phyloP scores from a whole-genome alignment of 2,113 vertebrate genomes.

The Mionectes macconnelli region DNA sequence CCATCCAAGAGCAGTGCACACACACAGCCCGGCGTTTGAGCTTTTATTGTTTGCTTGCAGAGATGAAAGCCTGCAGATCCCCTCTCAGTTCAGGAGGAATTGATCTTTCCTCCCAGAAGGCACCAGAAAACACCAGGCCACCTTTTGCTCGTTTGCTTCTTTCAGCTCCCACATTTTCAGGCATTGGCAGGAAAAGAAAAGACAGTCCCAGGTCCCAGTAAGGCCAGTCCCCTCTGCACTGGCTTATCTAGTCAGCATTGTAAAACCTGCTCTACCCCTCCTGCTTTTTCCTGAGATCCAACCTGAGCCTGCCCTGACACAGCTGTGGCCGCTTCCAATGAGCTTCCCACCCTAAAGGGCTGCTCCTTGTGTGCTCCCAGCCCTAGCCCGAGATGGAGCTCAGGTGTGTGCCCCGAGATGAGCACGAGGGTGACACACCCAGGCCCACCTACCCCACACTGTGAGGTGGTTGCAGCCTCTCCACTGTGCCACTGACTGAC shows the following conservation, averaged over 20 bases:
- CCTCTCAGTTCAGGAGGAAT: not conserved
- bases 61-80: not conserved
- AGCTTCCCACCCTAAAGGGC: not conserved
- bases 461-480: not conserved
- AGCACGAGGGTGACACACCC: accelerated
- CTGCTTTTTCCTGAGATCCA: accelerated
- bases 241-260: not conserved
- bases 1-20: not conserved
- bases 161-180: not conserved
- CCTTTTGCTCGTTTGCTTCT: not conserved
- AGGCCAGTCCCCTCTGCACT: not conserved
- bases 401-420: not conserved
- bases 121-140: not conserved
- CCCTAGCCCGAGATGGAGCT: accelerated
- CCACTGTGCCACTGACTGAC: accelerated
- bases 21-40: accelerated
- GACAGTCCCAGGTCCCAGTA: not conserved
- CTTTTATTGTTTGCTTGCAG: not conserved
- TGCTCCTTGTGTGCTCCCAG: not conserved
- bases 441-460: accelerated
- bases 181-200: not conserved
- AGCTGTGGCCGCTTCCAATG: not conserved
- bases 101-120: not conserved
- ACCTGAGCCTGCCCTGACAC: accelerated
- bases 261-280: not conserved